Evolutionary conservation across 2,888 invertebrate genomes (phyloP).

Genomic region (Epinotia bilunana): DNA sequence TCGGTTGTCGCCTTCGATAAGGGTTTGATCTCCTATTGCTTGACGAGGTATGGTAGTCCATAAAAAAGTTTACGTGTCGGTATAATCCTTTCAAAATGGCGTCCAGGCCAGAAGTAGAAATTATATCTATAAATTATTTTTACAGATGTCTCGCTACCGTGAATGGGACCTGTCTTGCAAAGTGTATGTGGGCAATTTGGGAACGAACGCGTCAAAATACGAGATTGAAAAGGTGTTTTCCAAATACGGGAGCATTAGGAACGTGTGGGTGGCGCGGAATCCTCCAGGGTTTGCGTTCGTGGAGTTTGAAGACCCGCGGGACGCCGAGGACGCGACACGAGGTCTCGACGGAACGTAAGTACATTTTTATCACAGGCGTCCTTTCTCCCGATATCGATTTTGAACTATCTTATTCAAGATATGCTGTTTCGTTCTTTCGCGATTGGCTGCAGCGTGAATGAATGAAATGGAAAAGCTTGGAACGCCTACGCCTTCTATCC

Average conservation of each 20-base stretch:
- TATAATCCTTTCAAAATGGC: constrained; percentile 57
- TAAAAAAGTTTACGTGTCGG: not conserved
- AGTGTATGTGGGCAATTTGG: constrained; percentile 96
- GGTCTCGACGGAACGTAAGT: constrained; percentile 90
- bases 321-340: constrained; percentile 94
- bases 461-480: constrained; percentile 36
- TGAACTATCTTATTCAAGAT: not conserved
- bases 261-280: constrained; percentile 97
- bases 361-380: constrained; percentile 12
- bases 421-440: constrained; percentile 41
- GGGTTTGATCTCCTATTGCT: not conserved
- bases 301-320: constrained; percentile 94
- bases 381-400: constrained; percentile 16
- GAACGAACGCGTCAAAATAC: constrained; percentile 95
- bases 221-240: constrained; percentile 94
- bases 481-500: constrained; percentile 45
- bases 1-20: constrained; percentile 3
- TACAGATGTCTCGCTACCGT: constrained; percentile 87
- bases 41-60: constrained; percentile 21
- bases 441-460: constrained; percentile 34
- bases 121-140: constrained; percentile 48
- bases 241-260: constrained; percentile 94
- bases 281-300: constrained; percentile 97
- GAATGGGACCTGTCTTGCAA: constrained; percentile 96
- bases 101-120: constrained; percentile 49